These are phyloP conservation scores for Wiebesia pumilae DNA, from an alignment of 1,140 invertebrate species.

Conservation along the genomic window DNA sequence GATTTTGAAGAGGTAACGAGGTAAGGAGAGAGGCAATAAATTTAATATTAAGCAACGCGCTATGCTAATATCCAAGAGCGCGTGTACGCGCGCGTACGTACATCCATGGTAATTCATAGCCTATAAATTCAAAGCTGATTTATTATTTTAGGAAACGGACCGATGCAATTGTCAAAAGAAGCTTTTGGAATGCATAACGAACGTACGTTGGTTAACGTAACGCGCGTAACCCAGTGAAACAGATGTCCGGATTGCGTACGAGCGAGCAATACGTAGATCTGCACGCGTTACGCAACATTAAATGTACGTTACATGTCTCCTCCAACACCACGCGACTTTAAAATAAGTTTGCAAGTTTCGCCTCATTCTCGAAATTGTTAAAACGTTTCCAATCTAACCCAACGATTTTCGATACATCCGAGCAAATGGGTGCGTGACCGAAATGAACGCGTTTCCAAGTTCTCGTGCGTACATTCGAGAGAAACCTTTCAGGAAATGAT, in stretches of 20 bases:
- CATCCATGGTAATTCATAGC: no score
- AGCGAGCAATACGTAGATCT: not conserved
- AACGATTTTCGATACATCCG: not conserved
- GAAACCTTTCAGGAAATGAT: slow-evolving; percentile 4
- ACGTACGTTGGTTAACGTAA: not conserved
- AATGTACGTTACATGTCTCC: not conserved
- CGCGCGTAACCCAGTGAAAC: not conserved
- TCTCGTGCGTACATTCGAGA: not conserved
- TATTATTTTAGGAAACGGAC: no score
- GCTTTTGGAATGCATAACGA: not conserved
- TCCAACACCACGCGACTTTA: not conserved
- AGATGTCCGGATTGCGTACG: not conserved
- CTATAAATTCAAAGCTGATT: no score
- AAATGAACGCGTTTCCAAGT: not conserved
- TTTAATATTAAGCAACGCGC: not conserved
- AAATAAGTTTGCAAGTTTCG: not conserved
- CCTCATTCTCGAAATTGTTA: not conserved
- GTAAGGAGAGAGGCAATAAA: no score
- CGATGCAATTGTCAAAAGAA: not conserved
- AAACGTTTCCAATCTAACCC: not conserved
- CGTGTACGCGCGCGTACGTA: not conserved
- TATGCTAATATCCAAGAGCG: not conserved
- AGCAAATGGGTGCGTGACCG: not conserved
- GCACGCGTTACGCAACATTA: not conserved
- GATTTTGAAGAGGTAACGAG: not conserved